A percentile compares a stretch with the other conserved stretches of the same genome.
phyloP scores from a whole-genome alignment of 2,797 vertebrate genomes.

The Tangara arthus region DNA sequence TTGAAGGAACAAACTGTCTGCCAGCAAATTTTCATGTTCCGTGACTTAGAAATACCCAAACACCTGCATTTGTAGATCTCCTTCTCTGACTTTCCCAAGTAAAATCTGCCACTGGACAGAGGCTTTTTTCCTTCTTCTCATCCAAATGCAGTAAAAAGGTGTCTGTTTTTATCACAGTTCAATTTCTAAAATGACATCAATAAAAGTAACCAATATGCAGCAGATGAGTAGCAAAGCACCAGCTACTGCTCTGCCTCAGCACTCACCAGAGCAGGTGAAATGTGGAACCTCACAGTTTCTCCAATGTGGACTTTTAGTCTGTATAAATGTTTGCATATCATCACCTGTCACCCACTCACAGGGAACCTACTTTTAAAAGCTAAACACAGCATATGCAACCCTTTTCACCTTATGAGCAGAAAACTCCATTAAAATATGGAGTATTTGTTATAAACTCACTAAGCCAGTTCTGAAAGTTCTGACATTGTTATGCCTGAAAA shows the following conservation, averaged over 20 bases:
- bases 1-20: background rate
- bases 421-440: background rate
- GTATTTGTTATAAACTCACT: background rate
- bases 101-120: background rate
- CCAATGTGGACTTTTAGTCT: constrained; percentile 12
- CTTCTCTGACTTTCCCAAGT: background rate
- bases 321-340: constrained; percentile 58
- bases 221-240: background rate
- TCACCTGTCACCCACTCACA: constrained; percentile 14
- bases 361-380: constrained; percentile 16
- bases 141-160: background rate
- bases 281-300: background rate
- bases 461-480: background rate
- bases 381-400: background rate
- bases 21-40: background rate
- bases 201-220: background rate
- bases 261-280: background rate
- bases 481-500: background rate
- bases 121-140: background rate
- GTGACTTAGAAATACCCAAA: background rate
- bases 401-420: background rate
- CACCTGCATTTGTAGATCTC: background rate
- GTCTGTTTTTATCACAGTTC: background rate
- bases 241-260: background rate
- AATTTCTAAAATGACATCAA: background rate